These are phyloP conservation scores for Lasius platythorax DNA, from an alignment of 2,888 invertebrate genomes.

Conservation along the genomic window DNA sequence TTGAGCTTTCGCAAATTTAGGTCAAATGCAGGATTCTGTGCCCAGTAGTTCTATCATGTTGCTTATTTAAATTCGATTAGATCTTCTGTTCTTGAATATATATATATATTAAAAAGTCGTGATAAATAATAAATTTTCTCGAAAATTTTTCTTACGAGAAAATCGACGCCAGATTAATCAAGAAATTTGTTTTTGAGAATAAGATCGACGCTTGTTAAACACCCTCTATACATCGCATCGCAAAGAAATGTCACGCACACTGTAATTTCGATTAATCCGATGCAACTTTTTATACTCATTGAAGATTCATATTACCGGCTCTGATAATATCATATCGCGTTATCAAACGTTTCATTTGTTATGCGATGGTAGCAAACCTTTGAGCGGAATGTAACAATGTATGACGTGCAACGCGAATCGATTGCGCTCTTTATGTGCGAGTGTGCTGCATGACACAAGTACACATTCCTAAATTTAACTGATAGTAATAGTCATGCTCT, in stretches of 20 bases:
- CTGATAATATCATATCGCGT: conserved; percentile 16
- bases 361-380: conserved; percentile 1
- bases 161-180: not conserved
- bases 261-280: conserved; percentile 21
- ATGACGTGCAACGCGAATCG: conserved; percentile 15
- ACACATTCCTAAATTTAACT: conserved; percentile 36
- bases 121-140: too few species aligned
- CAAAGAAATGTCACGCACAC: conserved; percentile 7
- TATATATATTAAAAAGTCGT: not conserved
- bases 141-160: not conserved
- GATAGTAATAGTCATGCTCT: conserved; percentile 26
- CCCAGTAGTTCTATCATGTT: not conserved
- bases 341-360: conserved; percentile 31
- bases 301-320: conserved; percentile 24
- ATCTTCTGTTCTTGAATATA: not conserved
- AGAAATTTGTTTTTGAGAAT: not conserved
- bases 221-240: not conserved
- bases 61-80: not conserved
- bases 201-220: not conserved
- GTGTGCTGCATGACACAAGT: not conserved
- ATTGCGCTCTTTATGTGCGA: conserved; percentile 27
- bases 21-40: not conserved
- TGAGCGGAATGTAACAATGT: conserved; percentile 29
- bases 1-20: not conserved
- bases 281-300: conserved; percentile 7